Evolutionary conservation across 1,140 invertebrate genomes (phyloP), one percentile per base, ranked within the genome.

Genomic region (Oppia nitens): DNA sequence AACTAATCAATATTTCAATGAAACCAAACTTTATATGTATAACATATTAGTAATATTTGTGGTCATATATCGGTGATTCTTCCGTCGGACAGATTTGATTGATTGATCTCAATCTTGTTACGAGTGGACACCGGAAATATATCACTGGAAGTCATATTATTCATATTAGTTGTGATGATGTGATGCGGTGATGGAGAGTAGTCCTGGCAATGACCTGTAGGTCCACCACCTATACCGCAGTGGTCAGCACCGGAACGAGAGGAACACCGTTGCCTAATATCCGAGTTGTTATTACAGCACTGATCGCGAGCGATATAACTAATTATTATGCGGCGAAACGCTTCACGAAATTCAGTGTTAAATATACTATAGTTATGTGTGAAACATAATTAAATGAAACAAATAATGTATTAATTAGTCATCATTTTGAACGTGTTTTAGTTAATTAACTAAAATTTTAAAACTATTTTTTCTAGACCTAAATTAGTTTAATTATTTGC

Each of bases 291-390:
- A 17, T 40, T 40, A 40, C 32, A 40, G 17, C 32, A 40, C 32
- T 40, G 60, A 9, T 56, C 54, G 17, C 47, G 57, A 6, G 58
- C 53, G 11, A 66, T 20, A 29, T 66, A 62, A 28, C 60, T 60
- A 11, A 66, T 87, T 51, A 99, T 77, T 61, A 99, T 95, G 66
- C 88, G 83, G 68, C 90, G 87, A 76, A 98, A 98, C n/a, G 95
- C 93, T 67, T 95, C 88, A n/a, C 95, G 79, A 69, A 98, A 98
- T 71, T 99, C 95, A 14, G 90, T 89, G 74, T 98, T 98, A 77
- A 98, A 98, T 68, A 98, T 98, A 57, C 91, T 95, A 20, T 6
- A 49, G 21, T 20, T 20, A n/a, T n/a, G n/a, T n/a, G n/a, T n/a
- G n/a, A n/a, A n/a, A n/a, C n/a, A n/a, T n/a, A n/a, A n/a, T n/a